phyloP scores from a whole-genome alignment of 2,113 vertebrate genomes.

The Dryoscopus gambensis region DNA sequence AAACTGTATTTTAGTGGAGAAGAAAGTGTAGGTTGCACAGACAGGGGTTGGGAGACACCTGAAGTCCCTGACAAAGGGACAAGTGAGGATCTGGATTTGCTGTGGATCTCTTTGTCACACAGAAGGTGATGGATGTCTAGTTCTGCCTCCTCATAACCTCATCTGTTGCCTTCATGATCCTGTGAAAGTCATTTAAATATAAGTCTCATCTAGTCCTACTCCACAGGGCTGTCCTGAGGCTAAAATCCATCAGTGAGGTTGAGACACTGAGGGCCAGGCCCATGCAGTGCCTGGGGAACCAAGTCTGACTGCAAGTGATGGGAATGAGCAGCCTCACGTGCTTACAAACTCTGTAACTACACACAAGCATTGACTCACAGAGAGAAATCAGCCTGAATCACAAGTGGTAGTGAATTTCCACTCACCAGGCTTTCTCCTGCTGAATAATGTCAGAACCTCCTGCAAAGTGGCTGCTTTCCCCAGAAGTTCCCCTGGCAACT shows the following conservation, averaged over 20 bases:
- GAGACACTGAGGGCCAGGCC: not conserved
- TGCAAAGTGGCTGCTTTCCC: not conserved
- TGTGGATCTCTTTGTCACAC: not conserved
- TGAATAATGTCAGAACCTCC: not conserved
- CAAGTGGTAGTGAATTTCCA: not conserved
- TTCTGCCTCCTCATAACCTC: accelerated
- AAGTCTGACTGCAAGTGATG: not conserved
- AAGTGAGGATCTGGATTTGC: not conserved
- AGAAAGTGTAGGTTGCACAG: not conserved
- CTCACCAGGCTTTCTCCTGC: not conserved
- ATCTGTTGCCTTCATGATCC: not conserved
- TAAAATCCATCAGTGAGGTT: not conserved
- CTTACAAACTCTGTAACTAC: not conserved
- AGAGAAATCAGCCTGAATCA: not conserved
- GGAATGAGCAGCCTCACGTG: not conserved
- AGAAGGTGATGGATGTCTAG: not conserved
- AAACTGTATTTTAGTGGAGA: not conserved
- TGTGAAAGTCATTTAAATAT: not conserved
- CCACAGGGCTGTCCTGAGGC: not conserved
- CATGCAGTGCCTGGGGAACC: too few relatives aligned
- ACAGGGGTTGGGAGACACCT: not conserved
- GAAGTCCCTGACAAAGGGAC: not conserved
- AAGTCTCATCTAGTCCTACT: not conserved
- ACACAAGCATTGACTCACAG: not conserved
- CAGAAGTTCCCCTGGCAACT: not conserved